Evolutionary conservation across 2,113 vertebrate genomes (phyloP), one percentile per base, ranked within the genome.

Genomic region (Dryoscopus gambensis): DNA sequence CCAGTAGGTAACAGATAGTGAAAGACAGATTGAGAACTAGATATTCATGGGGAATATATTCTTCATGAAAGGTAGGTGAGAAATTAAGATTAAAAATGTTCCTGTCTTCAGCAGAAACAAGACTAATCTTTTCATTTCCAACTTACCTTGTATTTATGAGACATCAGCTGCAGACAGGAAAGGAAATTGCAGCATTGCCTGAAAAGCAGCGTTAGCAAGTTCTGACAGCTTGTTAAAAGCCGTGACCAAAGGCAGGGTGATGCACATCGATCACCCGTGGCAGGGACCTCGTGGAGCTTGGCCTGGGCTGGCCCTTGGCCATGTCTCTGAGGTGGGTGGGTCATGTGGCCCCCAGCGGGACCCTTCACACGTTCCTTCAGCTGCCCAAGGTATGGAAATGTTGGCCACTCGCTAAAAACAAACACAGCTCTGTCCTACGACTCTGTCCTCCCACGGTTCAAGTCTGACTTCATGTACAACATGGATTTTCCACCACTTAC

Each of bases 101-200:
- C 80, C 59, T 56, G 68, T 84, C 87, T 63, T 64, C 76, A 75
- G 63, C 77, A 93, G 92, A 60, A 92, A 86, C 87, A 65, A 89
- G 93, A 81, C 56, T 46, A 56, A 92, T 87, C 80, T 65, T 74
- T 84, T 78, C 42, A 77, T 86, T 96, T 94, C 89, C 69, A 88
- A 62, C 92, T 83, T 75, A 46, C 88, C 94, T 89, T 39, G 22
- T 91, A 89, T 95, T 97, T 95, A 95, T 69, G 92, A 96, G 90
- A 56, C 71, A 79, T 93, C 80, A 91, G 76, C 56, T 73, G 42
- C 42, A 82, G 93, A 81, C 86, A 94, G 89, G 56, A 68, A 87
- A 93, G 90, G 83, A 84, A 90, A 94, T 80, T 74, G 91, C 87
- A 83, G 79, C 78, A 53, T 23, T 91, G 63, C 39, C 69, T 81